Evolutionary conservation across 2,797 vertebrate genomes (phyloP), one percentile per base, ranked within the genome.

Genomic region (Carduelis carduelis): DNA sequence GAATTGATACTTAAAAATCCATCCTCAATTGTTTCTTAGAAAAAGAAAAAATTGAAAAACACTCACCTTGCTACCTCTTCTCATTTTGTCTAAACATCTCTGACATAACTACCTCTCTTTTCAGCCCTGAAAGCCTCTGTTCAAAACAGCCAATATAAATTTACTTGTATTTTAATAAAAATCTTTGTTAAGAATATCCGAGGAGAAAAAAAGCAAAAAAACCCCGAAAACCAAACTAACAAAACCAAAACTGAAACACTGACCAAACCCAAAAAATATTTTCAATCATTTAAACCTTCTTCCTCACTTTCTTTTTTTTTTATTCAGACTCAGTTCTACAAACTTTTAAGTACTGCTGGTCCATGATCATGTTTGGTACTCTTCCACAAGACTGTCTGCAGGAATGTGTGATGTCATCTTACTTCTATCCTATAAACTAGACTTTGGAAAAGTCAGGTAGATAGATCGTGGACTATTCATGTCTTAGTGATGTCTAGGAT

Each of bases 211-310:
- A n/a, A 16, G 3, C 1, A 19, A 46, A 60, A 47, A 47, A 30
- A 13, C 1, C 2, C 4, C 8, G 1, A 30, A 44, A 4, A 4
- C 2, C 9, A 57, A 70, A 52, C 20, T 18, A 76, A 14, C 11
- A 56, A 76, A 63, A 69, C 6, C 2, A 14, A 77, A 77, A 22
- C 6, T 24, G 7, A 70, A 70, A 21, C 5, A 68, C 2, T n/a
- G 52, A 75, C 2, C 1, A 37, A 71, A 91, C 4, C 2, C 26
- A 65, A 61, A 72, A 74, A 37, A 12, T 11, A 49, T 35, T 83
- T 87, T 60, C 10, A 66, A 22, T 12, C 6, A 28, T 30, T 24
- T 7, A 35, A 57, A 8, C 6, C 5, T 63, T 61, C 7, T 53
- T 79, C 11, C 21, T 32, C 2, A 35, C 1, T 80, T 80, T 34